phyloP scores from a whole-genome alignment of 2,888 invertebrate species.

The Exocentrus adspersus region DNA sequence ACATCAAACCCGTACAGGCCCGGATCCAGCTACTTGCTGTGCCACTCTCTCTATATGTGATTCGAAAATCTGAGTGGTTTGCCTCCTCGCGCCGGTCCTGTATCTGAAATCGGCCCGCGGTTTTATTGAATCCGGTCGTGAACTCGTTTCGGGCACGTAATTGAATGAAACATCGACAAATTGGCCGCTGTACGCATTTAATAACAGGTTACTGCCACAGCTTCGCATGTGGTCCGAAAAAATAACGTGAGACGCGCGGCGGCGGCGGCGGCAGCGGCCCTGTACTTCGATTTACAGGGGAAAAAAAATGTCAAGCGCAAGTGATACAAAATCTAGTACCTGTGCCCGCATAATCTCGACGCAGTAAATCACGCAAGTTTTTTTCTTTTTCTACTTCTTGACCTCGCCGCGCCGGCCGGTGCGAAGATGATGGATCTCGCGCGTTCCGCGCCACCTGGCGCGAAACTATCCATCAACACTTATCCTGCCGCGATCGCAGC shows the following conservation, averaged over 20 bases:
- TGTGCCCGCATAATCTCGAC: slow-evolving; percentile 23
- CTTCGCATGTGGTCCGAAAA: slow-evolving; percentile 35
- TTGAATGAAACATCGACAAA: slow-evolving; percentile 36
- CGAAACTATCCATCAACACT: slow-evolving; percentile 56
- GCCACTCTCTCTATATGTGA: no score
- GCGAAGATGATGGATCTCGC: slow-evolving; percentile 57
- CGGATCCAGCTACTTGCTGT: no score
- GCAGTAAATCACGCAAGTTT: slow-evolving; percentile 20
- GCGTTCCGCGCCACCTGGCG: slow-evolving; percentile 55
- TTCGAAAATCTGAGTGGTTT: no score
- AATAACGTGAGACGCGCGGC: slow-evolving; percentile 11
- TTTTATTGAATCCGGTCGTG: slow-evolving; percentile 26
- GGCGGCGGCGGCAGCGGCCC: no score
- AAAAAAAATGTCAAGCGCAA: no score
- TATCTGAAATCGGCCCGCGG: background rate
- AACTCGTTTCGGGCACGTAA: slow-evolving; percentile 28
- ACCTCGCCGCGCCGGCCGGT: slow-evolving; percentile 47
- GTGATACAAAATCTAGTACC: slow-evolving; percentile 27
- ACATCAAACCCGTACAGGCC: no score
- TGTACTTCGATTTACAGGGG: no score
- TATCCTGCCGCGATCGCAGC: slow-evolving; percentile 48
- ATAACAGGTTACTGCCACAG: slow-evolving; percentile 33
- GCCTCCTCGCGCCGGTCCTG: no score
- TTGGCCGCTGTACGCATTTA: slow-evolving; percentile 33
- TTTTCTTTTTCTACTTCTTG: slow-evolving; percentile 6